phyloP scores from a whole-genome alignment of 2,113 vertebrate genomes.

The Illadopsis cleaveri region DNA sequence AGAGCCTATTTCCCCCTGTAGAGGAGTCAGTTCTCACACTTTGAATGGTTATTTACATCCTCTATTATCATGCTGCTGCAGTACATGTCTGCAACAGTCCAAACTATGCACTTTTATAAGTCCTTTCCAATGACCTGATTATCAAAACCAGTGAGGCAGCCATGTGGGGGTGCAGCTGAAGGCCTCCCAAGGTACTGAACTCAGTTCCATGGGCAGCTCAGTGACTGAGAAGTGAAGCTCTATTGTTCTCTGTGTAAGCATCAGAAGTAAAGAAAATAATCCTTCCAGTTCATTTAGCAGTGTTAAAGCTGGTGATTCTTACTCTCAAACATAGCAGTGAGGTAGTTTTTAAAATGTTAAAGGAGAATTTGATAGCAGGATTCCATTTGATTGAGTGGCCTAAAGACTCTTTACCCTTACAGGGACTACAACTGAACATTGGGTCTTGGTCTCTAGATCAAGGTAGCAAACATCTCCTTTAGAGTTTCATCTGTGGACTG shows the following conservation, averaged over 20 bases:
- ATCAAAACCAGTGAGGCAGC: neutral
- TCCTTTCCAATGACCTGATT: neutral
- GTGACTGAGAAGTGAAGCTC: neutral
- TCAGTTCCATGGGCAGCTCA: neutral
- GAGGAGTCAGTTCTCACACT: neutral
- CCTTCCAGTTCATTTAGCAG: neutral
- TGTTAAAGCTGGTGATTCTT: neutral
- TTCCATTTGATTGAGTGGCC: neutral
- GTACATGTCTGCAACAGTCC: neutral
- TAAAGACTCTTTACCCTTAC: neutral
- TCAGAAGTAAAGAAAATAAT: neutral
- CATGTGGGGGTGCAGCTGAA: neutral
- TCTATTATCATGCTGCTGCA: neutral
- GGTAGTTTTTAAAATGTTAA: neutral
- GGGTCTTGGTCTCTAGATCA: neutral
- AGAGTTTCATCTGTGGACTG: neutral
- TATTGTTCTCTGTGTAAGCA: neutral
- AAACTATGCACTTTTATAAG: neutral
- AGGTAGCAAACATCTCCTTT: neutral
- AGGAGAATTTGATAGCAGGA: neutral
- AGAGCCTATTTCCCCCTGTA: neutral
- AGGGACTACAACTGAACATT: neutral
- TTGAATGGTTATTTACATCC: neutral
- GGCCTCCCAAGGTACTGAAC: neutral
- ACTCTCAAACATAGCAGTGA: neutral